phyloP scores from a whole-genome alignment of 1,140 invertebrate species.

The Ganaspis sp. region DNA sequence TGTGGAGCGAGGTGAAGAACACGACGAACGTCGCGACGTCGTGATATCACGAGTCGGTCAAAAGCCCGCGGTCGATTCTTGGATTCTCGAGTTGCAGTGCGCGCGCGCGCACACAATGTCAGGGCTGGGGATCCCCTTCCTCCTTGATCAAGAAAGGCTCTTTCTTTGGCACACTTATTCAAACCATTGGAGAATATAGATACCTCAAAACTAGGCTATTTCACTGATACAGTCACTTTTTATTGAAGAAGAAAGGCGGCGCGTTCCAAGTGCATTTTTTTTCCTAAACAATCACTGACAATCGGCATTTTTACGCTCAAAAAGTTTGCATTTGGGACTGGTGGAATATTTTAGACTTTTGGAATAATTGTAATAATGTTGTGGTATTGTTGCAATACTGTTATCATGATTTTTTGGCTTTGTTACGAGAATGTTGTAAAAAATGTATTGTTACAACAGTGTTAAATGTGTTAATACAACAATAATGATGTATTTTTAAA shows the following conservation, averaged over 20 bases:
- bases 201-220: constrained; percentile 51
- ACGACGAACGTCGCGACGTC: constrained; percentile 54
- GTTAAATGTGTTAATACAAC: too few relatives aligned
- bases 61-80: constrained; percentile 65
- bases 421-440: too few relatives aligned
- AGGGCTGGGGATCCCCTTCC: constrained; percentile 59
- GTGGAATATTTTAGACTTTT: too few relatives aligned
- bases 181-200: constrained; percentile 32
- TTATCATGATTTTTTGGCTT: too few relatives aligned
- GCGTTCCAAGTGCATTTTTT: neutral
- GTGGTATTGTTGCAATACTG: too few relatives aligned
- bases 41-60: constrained; percentile 47
- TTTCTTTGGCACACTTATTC: constrained; percentile 69
- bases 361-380: too few relatives aligned
- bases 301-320: too few relatives aligned
- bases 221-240: constrained; percentile 38
- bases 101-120: constrained; percentile 71
- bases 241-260: neutral
- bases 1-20: constrained; percentile 36
- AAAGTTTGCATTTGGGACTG: too few relatives aligned
- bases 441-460: too few relatives aligned
- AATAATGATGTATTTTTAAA: too few relatives aligned
- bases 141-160: constrained; percentile 46
- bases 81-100: constrained; percentile 41
- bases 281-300: too few relatives aligned